These are phyloP conservation scores for Rhadinocentrus ornatus DNA, from an alignment of 2,797 vertebrate species.

Conservation along the genomic window DNA sequence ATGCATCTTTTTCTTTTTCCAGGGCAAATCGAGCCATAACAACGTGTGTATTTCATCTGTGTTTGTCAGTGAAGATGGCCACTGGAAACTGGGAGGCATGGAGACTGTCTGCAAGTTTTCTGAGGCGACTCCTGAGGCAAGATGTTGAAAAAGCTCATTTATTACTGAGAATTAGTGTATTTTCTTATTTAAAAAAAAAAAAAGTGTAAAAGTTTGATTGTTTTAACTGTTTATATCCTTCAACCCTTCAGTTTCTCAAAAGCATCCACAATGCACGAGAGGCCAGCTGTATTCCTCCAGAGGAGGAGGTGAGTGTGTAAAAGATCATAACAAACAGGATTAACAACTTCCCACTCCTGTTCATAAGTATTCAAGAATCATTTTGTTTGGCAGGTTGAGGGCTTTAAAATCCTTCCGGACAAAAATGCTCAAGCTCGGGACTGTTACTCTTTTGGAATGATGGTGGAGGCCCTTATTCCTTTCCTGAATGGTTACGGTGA, in stretches of 20 bases:
- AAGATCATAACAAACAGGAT: background rate
- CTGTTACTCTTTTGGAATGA: constrained; percentile 90
- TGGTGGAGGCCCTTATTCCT: constrained; percentile 87
- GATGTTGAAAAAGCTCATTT: background rate
- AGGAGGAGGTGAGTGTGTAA: constrained; percentile 84
- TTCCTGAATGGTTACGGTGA: constrained; percentile 88
- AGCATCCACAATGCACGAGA: constrained; percentile 88
- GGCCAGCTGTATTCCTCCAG: constrained; percentile 86
- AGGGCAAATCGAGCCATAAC: constrained; percentile 98
- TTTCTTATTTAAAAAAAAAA: background rate
- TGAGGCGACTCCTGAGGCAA: constrained; percentile 93
- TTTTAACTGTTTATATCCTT: background rate
- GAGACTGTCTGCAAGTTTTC: constrained; percentile 93
- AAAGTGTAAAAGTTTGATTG: background rate
- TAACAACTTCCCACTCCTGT: background rate
- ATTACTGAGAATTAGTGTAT: background rate
- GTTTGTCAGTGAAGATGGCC: constrained; percentile 96
- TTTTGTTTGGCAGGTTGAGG: constrained; percentile 72
- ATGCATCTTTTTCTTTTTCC: constrained; percentile 12
- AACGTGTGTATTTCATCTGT: constrained; percentile 92
- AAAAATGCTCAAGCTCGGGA: constrained; percentile 90
- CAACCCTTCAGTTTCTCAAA: constrained; percentile 85
- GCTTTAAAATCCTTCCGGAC: constrained; percentile 84
- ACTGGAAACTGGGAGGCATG: constrained; percentile 99
- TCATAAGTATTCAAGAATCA: constrained; percentile 17